Percentiles rank a stretch among this genome's conserved stretches.
phyloP scores from a whole-genome alignment of 2,113 vertebrate species.

The Alligator mississippiensis region DNA sequence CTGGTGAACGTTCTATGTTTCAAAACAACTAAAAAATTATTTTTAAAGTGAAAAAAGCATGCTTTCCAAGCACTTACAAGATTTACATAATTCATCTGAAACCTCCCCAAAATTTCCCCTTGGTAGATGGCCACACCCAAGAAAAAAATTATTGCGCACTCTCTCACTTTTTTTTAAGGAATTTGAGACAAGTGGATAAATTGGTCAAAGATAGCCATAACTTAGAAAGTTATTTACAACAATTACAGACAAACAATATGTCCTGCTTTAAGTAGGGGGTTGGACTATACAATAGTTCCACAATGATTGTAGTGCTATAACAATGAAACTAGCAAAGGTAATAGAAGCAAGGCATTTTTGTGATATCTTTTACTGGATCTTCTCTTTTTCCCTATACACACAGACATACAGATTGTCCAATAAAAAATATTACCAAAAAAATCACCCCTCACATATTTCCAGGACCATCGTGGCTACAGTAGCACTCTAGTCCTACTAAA shows the following conservation, averaged over 20 bases:
- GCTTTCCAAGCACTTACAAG: neutral
- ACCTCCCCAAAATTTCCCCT: neutral
- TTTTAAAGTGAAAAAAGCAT: accelerated
- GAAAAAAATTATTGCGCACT: neutral
- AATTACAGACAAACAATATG: neutral
- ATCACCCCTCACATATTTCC: too few species aligned
- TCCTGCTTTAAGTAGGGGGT: too few species aligned
- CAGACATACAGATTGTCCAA: too few species aligned
- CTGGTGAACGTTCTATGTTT: neutral
- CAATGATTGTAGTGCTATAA: neutral
- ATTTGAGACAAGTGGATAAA: neutral
- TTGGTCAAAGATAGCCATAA: neutral
- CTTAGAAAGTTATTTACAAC: neutral
- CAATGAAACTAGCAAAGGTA: neutral
- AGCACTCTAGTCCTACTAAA: too few species aligned
- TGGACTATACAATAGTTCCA: neutral
- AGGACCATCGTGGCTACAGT: too few species aligned
- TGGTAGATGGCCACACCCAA: neutral
- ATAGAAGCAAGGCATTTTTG: too few species aligned
- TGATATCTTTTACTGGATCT: too few species aligned
- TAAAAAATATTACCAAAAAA: too few species aligned
- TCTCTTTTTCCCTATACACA: too few species aligned
- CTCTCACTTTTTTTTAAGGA: neutral
- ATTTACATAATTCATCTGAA: neutral
- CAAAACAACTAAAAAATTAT: neutral